These are phyloP conservation scores for Cerastis rubricosa DNA, from an alignment of 2,888 invertebrate species.

Conservation along the genomic window DNA sequence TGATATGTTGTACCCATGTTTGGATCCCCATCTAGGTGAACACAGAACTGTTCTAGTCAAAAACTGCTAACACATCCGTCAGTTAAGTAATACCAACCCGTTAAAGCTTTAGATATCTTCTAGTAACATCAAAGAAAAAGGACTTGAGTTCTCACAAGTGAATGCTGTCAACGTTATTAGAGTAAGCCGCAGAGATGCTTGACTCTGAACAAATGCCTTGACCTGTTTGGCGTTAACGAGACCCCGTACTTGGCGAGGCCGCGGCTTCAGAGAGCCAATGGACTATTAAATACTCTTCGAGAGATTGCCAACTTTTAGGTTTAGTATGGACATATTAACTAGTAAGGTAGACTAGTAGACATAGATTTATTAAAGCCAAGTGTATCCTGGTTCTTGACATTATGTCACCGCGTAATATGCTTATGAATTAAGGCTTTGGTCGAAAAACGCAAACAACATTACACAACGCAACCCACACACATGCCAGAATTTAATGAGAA, in stretches of 20 bases:
- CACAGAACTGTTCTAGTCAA: background rate
- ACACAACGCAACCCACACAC: too few relatives aligned
- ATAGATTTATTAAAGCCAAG: background rate
- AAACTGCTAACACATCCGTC: conserved; percentile 6
- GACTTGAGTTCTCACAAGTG: conserved; percentile 28
- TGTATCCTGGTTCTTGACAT: too few relatives aligned
- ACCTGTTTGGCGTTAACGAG: conserved; percentile 69
- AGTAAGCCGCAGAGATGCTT: conserved; percentile 64
- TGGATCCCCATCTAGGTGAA: background rate
- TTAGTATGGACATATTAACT: background rate
- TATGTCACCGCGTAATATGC: background rate
- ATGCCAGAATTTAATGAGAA: too few relatives aligned
- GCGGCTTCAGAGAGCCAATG: conserved; percentile 54
- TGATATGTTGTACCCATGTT: background rate
- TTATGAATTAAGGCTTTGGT: background rate
- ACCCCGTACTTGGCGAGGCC: conserved; percentile 55
- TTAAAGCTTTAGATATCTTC: conserved; percentile 4
- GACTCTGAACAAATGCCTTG: conserved; percentile 70
- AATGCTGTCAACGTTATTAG: conserved; percentile 45
- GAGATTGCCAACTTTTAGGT: conserved; percentile 32
- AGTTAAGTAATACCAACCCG: background rate
- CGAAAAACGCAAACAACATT: background rate
- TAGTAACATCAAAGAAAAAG: conserved; percentile 26
- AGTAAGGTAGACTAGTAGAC: background rate
- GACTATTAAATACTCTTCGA: conserved; percentile 46